These are phyloP conservation scores for Lepidurus apus DNA, from an alignment of 1,140 invertebrate species.

Conservation along the genomic window DNA sequence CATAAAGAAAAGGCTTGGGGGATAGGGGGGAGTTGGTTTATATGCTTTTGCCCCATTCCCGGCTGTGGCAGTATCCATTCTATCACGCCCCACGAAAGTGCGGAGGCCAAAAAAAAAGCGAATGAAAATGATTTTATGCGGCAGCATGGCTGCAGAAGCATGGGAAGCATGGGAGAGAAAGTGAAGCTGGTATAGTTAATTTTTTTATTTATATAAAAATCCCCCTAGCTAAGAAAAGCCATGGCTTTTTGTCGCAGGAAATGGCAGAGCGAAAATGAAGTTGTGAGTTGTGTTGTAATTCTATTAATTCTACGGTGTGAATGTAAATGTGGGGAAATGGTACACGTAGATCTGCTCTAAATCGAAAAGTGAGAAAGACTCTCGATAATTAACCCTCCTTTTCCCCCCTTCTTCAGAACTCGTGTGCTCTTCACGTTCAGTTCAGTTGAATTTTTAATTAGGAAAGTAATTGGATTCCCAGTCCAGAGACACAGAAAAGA, in stretches of 20 bases:
- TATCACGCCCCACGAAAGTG: neutral
- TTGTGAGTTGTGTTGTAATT: too few species aligned
- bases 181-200: too few species aligned
- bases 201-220: too few species aligned
- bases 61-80: neutral
- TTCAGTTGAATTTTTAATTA: slow-evolving; percentile 20
- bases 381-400: slow-evolving; percentile 12
- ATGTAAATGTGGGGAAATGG: neutral
- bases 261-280: neutral
- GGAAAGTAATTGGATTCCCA: slow-evolving; percentile 19
- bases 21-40: neutral
- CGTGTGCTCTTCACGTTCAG: neutral
- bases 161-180: too few species aligned
- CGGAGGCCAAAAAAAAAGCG: neutral
- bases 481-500: slow-evolving; percentile 1
- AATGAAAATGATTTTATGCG: neutral
- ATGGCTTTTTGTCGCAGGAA: neutral
- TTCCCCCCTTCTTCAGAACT: neutral
- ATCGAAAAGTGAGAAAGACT: slow-evolving; percentile 15
- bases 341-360: neutral
- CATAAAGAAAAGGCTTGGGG: neutral
- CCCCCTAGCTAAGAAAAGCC: neutral
- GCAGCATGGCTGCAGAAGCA: neutral
- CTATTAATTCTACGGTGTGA: too few species aligned
- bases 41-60: neutral